phyloP scores from a whole-genome alignment of 2,888 invertebrate species.

The Chrysina gloriosa region DNA sequence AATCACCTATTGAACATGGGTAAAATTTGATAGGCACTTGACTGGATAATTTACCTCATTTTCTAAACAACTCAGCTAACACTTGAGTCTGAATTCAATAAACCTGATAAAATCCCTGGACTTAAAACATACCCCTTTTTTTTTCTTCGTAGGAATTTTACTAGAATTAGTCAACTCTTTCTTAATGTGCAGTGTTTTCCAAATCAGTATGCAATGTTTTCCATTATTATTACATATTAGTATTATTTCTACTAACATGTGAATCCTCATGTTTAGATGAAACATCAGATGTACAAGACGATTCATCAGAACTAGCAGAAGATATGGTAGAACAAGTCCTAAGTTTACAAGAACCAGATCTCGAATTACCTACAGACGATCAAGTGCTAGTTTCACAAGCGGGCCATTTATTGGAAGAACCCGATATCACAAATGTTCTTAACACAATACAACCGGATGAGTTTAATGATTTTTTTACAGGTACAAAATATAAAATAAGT shows the following conservation, averaged over 20 bases:
- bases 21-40: no score
- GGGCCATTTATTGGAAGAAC: constrained; percentile 75
- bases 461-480: constrained; percentile 84
- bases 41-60: no score
- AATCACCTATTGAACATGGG: no score
- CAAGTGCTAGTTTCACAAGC: constrained; percentile 75
- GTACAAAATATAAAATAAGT: constrained; percentile 63
- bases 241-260: not conserved
- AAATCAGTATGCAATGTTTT: no score
- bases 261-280: constrained; percentile 24
- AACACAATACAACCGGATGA: constrained; percentile 84
- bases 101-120: no score
- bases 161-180: no score
- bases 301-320: constrained; percentile 57
- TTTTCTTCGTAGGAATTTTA: no score
- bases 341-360: constrained; percentile 68
- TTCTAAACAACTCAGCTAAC: no score
- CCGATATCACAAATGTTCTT: constrained; percentile 81
- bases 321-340: constrained; percentile 71
- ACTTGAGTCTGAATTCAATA: no score
- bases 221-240: no score
- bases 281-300: constrained; percentile 44
- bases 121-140: no score
- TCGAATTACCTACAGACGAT: constrained; percentile 67
- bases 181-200: no score